Percentiles rank a stretch among this genome's conserved stretches.
Evolutionary conservation across 2,888 invertebrate genomes (phyloP).

Genomic region (Achlya flavicornis): DNA sequence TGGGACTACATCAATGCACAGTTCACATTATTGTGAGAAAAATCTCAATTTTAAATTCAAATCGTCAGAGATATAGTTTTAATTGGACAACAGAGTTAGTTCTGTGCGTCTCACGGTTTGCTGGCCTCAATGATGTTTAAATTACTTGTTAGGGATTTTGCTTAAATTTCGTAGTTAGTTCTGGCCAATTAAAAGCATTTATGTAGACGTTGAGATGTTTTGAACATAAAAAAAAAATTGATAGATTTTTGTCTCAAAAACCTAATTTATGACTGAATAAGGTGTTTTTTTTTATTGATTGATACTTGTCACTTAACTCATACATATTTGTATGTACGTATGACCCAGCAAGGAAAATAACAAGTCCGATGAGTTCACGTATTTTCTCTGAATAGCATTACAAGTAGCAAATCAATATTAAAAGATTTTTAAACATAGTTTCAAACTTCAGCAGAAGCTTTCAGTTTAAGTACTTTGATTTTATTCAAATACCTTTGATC

Average conservation of each 20-base stretch:
- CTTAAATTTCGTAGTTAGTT: background rate
- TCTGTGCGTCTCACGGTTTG: slow-evolving; percentile 50
- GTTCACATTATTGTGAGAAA: slow-evolving; percentile 12
- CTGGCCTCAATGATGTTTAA: slow-evolving; percentile 63
- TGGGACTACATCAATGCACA: background rate
- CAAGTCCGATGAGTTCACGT: background rate
- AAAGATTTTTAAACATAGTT: background rate
- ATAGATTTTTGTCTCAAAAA: too few relatives aligned
- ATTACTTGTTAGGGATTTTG: slow-evolving; percentile 38
- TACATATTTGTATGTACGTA: background rate
- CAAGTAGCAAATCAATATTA: background rate
- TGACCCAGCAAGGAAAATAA: background rate
- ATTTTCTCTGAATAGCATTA: background rate
- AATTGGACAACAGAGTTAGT: slow-evolving; percentile 44
- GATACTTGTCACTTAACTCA: background rate
- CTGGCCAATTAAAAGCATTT: background rate
- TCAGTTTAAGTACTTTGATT: background rate
- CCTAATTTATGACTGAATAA: too few relatives aligned
- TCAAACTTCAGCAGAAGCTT: background rate
- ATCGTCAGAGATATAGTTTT: slow-evolving; percentile 28
- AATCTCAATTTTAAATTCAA: slow-evolving; percentile 9
- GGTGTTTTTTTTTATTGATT: too few relatives aligned
- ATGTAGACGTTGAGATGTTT: background rate
- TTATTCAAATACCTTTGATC: background rate
- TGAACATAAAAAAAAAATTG: too few relatives aligned